Evolutionary conservation across 1,140 invertebrate species (phyloP), one percentile per base, ranked within the genome.

Genomic region (Monochamus saltuarius): DNA sequence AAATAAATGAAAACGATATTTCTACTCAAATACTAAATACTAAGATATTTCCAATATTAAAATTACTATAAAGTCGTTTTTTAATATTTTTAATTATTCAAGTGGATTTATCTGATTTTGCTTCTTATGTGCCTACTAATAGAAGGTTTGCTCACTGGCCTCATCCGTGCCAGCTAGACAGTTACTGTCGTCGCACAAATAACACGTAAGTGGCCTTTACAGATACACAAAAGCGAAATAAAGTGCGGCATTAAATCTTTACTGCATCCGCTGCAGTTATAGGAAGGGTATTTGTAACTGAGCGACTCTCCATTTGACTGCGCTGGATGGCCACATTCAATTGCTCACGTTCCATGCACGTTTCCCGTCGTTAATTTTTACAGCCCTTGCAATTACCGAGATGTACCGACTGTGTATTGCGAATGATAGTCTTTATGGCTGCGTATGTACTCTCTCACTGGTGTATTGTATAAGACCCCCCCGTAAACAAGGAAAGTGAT

Each of bases 361-460:
- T 72, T 72, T 72, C 70, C 70, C 65, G 70, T 72, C 70, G 69
- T 72, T 72, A 72, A 71, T 72, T 70, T 72, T 72, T 72, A 72
- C 68, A 61, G 62, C 69, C 62, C 50, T 52, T 60, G 69, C 69
- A 73, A 71, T 73, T 73, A 73, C 69, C 37, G 51, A 62, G 59
- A 67, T 68, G 61, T 68, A 62, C 52, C 37, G 55, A 51, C 37
- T 55, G 61, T 65, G 57, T 56, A 64, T 51, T 61, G 66, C 59
- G 61, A 67, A 67, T 65, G 66, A 67, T 56, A 56, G 55, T 53
- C 60, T 66, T 66, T 63, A 66, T 59, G 58, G 53, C 57, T 53
- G 11, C 59, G 42, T 59, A 63, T 65, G 42, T 37, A 39, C 50
- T 43, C 39, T 6, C 22, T 56, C 19, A 56, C 29, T 56, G 10